phyloP scores from a whole-genome alignment of 1,140 invertebrate genomes.

The Drosophila bocqueti region DNA sequence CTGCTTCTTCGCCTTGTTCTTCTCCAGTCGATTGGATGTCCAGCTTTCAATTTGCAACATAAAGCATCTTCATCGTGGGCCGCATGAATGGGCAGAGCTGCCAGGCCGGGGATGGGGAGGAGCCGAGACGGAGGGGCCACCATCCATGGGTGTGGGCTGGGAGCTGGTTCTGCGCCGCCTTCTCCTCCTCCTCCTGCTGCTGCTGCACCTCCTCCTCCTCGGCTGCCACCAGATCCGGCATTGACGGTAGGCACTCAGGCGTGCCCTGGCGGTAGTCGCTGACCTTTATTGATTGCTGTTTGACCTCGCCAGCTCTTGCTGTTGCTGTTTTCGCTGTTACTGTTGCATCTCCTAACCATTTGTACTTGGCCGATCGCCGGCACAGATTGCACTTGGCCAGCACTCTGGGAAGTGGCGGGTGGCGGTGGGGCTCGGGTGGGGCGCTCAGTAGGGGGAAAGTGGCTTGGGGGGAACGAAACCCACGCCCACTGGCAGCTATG shows the following conservation, averaged over 20 bases:
- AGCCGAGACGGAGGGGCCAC: not conserved
- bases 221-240: conserved; percentile 43
- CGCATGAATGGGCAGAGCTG: conserved; percentile 73
- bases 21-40: conserved; percentile 78
- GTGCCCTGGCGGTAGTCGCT: conserved; percentile 78
- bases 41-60: conserved; percentile 84
- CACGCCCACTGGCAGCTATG: conserved; percentile 60
- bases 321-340: conserved; percentile 42
- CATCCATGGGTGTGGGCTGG: conserved; percentile 48
- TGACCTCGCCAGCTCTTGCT: conserved; percentile 72
- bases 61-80: conserved; percentile 83
- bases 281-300: conserved; percentile 85
- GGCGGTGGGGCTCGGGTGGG: not conserved
- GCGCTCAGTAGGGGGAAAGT: conserved; percentile 3
- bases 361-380: conserved; percentile 73
- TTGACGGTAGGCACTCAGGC: conserved; percentile 80
- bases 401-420: not conserved
- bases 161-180: conserved; percentile 46
- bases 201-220: conserved; percentile 1
- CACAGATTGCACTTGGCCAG: conserved; percentile 63
- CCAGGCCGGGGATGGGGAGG: not conserved
- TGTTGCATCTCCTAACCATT: conserved; percentile 76
- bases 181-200: not conserved
- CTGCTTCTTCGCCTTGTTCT: conserved; percentile 43
- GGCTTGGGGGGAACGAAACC: conserved; percentile 7